A percentile compares a stretch with the other conserved stretches of the same genome.
Conservation (phyloP, 2,797 vertebrate species). For the Pangasius sanitwongsei region DNA sequence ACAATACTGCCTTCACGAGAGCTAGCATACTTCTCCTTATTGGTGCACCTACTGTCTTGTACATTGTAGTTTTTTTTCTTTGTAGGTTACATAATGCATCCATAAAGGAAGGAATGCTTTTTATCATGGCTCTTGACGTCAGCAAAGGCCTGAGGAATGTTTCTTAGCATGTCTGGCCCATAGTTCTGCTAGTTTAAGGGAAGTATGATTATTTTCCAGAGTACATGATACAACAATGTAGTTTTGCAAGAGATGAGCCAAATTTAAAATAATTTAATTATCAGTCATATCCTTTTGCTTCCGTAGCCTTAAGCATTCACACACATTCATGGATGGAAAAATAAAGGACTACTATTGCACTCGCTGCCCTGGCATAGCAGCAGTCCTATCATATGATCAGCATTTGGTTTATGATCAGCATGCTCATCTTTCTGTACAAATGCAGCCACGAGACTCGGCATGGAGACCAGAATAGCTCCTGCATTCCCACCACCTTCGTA, state of each 20-base stretch:
- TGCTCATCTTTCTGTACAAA: conserved; percentile 28
- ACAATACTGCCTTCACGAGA: not conserved
- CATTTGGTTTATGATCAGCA: conserved; percentile 20
- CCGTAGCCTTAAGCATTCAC: no score
- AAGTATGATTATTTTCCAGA: conserved; percentile 18
- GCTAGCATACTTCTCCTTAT: conserved; percentile 7
- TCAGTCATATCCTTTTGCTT: not conserved
- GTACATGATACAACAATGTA: not conserved
- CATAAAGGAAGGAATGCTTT: conserved; percentile 51
- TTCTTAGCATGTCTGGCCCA: conserved; percentile 37
- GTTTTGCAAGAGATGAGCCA: not conserved
- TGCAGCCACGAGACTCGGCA: conserved; percentile 5
- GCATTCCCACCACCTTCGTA: conserved; percentile 21
- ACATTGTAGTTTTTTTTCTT: not conserved
- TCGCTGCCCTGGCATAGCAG: not conserved
- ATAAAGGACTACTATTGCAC: not conserved
- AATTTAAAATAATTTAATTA: not conserved
- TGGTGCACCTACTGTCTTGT: not conserved
- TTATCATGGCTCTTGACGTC: conserved; percentile 53
- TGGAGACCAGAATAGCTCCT: conserved; percentile 34
- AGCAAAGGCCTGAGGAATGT: conserved; percentile 48
- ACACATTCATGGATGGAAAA: not conserved
- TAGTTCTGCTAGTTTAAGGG: conserved; percentile 27
- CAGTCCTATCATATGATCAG: conserved; percentile 22
- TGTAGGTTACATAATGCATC: conserved; percentile 30